These are phyloP conservation scores for Plutella xylostella DNA, from an alignment of 2,888 invertebrate species.

Conservation along the genomic window DNA sequence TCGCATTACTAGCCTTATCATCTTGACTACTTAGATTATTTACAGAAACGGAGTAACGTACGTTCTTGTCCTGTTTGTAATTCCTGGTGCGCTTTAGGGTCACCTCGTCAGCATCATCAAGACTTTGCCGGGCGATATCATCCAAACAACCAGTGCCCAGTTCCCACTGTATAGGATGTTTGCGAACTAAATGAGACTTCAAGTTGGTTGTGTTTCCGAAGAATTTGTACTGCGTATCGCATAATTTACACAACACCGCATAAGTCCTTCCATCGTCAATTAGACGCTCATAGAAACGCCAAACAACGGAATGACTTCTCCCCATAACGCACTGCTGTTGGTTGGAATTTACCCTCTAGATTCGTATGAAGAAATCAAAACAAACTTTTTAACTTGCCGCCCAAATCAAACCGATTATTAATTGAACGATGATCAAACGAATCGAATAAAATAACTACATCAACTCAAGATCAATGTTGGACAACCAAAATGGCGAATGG, in stretches of 20 bases:
- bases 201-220: constrained; percentile 62
- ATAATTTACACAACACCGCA: constrained; percentile 57
- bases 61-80: constrained; percentile 32
- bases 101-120: constrained; percentile 14
- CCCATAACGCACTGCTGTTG: constrained; percentile 38
- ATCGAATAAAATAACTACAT: constrained; percentile 39
- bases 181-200: constrained; percentile 48
- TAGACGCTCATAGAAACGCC: constrained; percentile 58
- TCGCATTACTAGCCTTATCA: constrained; percentile 28
- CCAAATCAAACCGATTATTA: constrained; percentile 24
- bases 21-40: constrained; percentile 39
- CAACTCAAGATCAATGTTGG: not conserved
- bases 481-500: constrained; percentile 13
- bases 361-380: not conserved
- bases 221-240: constrained; percentile 57
- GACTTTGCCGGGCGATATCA: constrained; percentile 28
- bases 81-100: not conserved
- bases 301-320: constrained; percentile 51
- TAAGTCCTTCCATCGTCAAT: constrained; percentile 43
- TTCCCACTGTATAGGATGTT: constrained; percentile 62
- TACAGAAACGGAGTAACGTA: constrained; percentile 53
- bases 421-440: constrained; percentile 26
- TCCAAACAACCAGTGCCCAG: constrained; percentile 45
- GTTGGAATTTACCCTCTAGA: not conserved
- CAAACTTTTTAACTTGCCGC: constrained; percentile 35